These are phyloP conservation scores for Oegoconia quadripuncta DNA, from an alignment of 2,888 invertebrate species.

Conservation along the genomic window DNA sequence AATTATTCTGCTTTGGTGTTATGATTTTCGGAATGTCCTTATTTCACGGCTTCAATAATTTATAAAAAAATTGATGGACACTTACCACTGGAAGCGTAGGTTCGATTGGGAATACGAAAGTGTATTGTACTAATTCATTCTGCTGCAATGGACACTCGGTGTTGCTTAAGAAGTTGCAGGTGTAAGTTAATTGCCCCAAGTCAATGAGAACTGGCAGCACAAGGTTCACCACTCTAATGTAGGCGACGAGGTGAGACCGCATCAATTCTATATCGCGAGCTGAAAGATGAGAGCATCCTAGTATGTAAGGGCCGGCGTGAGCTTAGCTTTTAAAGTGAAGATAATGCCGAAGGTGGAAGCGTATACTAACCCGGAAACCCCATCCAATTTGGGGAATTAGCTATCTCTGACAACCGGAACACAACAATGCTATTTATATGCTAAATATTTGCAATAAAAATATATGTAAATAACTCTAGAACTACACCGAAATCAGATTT, in stretches of 20 bases:
- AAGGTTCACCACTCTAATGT: slow-evolving; percentile 14
- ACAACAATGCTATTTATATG: no score
- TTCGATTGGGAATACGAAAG: slow-evolving; percentile 36
- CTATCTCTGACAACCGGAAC: no score
- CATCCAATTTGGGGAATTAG: no score
- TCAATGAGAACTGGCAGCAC: slow-evolving; percentile 18
- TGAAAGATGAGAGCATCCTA: slow-evolving; percentile 13
- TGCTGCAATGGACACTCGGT: slow-evolving; percentile 37
- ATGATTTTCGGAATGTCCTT: no score
- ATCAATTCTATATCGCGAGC: slow-evolving; percentile 22
- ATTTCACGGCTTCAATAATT: no score
- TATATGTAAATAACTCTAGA: no score
- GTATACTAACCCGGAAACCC: no score
- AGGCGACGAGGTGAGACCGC: slow-evolving; percentile 25
- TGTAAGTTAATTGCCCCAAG: slow-evolving; percentile 22
- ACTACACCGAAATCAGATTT: no score
- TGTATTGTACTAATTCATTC: slow-evolving; percentile 31
- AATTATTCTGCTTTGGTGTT: no score
- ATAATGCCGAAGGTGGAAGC: background rate
- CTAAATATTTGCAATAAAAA: no score
- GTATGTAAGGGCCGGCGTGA: background rate
- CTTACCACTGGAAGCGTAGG: slow-evolving; percentile 35
- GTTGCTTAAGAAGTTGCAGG: slow-evolving; percentile 45
- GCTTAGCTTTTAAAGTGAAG: background rate
- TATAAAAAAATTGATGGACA: no score